Evolutionary conservation across 2,888 invertebrate species (phyloP), one percentile per base, ranked within the genome.

Genomic region (Tricholauxania praeusta): DNA sequence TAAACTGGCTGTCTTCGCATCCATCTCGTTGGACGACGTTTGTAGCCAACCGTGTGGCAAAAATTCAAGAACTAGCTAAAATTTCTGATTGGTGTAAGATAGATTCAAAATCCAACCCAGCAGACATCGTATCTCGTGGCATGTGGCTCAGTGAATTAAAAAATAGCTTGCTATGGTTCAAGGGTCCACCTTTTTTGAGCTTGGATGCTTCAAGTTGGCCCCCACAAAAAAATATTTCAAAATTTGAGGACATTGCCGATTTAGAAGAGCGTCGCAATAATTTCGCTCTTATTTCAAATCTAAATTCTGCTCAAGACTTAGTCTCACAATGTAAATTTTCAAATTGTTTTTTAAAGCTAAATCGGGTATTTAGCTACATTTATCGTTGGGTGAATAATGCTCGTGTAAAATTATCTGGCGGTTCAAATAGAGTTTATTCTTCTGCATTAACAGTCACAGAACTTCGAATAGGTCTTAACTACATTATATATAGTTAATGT

Each of bases 1-100:
- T n/a, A n/a, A n/a, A n/a, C n/a, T n/a, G n/a, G n/a, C n/a, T n/a
- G n/a, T n/a, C 64, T 17, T 71, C 73, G 4, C 72, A 73, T 53
- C 60, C 74, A 12, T 72, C 69, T 19, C 57, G 74, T 28, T 74
- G 62, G 71, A 55, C 64, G 32, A 76, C 76, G 12, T 76, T 76
- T 48, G 72, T 75, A 12, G 69, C 75, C 12, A 75, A 76, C 59
- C 32, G 75, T 14, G 76, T 76, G 0, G 47, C 75, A 48, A n/a
- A 48, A 14, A 74, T 77, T 32, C 75, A 75, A 57, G 52, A 68
- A 12, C 17, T 74, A 19, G 69, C 64, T 17, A 71, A 53, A 32
- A 55, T 53, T 12, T 15, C 22, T 5, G 47, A 65, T n/a, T 77
- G 74, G 77, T 53, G 32, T 47, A 65, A 75, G 17, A 62, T 77